Conservation (phyloP, 2,113 vertebrate species). For the Boleophthalmus pectinirostris region DNA sequence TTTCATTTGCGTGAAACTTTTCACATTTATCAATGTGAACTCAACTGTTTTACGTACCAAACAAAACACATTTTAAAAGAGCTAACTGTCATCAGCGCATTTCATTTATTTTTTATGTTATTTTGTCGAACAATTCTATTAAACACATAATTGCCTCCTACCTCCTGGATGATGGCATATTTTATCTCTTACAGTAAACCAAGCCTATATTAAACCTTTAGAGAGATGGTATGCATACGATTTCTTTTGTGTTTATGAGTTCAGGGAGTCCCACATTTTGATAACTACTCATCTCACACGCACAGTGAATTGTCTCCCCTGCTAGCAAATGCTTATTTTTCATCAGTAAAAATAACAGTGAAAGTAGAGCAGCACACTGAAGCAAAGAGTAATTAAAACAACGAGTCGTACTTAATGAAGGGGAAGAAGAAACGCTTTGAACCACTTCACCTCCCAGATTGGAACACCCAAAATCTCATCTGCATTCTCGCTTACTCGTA, state of each 20-base stretch:
- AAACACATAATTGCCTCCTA: not conserved
- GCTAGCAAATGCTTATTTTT: conserved; percentile 60
- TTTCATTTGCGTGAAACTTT: too few relatives aligned
- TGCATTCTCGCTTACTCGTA: conserved; percentile 65
- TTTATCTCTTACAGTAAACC: not conserved
- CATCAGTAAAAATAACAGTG: conserved; percentile 66
- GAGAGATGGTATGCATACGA: not conserved
- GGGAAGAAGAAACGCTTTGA: conserved; percentile 70
- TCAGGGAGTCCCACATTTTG: conserved; percentile 17
- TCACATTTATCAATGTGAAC: too few relatives aligned
- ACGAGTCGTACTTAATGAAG: conserved; percentile 74
- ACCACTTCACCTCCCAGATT: conserved; percentile 67
- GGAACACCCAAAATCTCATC: conserved; percentile 61
- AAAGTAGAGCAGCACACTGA: conserved; percentile 66
- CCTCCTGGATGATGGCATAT: not conserved
- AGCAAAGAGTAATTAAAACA: conserved; percentile 75
- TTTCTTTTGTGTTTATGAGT: conserved; percentile 9
- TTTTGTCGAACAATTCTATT: too few relatives aligned
- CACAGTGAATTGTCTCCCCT: conserved; percentile 40
- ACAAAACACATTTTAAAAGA: too few relatives aligned
- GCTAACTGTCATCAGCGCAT: too few relatives aligned
- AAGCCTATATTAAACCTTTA: not conserved
- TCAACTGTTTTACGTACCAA: too few relatives aligned
- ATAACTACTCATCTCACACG: conserved; percentile 30
- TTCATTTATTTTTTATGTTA: too few relatives aligned